These are phyloP conservation scores for Sus cebifrons DNA, from an alignment of 2,797 vertebrate species.

Conservation along the genomic window DNA sequence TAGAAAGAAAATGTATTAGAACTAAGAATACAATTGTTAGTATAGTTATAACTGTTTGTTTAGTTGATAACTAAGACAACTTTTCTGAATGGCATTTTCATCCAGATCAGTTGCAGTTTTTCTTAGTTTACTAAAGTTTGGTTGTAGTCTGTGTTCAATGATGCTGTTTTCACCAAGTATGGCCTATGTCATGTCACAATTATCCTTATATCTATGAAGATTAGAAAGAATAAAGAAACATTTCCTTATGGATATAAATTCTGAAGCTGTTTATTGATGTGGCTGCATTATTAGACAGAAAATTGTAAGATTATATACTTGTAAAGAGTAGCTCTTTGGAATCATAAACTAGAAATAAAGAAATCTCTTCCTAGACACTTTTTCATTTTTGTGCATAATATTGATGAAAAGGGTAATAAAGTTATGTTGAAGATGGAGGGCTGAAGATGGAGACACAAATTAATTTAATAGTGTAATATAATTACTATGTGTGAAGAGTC, in stretches of 20 bases:
- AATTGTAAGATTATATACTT: conserved; percentile 56
- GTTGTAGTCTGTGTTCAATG: conserved; percentile 78
- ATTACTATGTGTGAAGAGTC: neutral
- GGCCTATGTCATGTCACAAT: conserved; percentile 60
- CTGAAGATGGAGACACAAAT: conserved; percentile 2
- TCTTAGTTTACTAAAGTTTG: conserved; percentile 82
- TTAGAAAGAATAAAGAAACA: conserved; percentile 77
- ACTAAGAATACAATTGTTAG: neutral
- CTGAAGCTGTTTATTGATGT: conserved; percentile 8
- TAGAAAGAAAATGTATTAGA: conserved; percentile 7
- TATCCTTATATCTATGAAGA: conserved; percentile 83
- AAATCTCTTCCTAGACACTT: neutral
- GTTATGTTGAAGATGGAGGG: neutral
- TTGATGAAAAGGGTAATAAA: conserved; percentile 54
- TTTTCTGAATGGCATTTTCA: conserved; percentile 84
- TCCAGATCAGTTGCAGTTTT: conserved; percentile 76
- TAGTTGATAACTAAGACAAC: conserved; percentile 68
- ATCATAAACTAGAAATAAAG: conserved; percentile 65
- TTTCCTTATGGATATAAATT: conserved; percentile 71
- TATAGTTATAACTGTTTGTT: conserved; percentile 55
- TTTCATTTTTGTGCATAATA: conserved; percentile 53
- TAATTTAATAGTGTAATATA: conserved; percentile 17
- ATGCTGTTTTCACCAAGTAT: conserved; percentile 73
- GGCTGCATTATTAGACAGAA: conserved; percentile 60
- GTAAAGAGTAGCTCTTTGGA: neutral